Conservation (phyloP, 2,797 vertebrate species). For the Tadarida brasiliensis region DNA sequence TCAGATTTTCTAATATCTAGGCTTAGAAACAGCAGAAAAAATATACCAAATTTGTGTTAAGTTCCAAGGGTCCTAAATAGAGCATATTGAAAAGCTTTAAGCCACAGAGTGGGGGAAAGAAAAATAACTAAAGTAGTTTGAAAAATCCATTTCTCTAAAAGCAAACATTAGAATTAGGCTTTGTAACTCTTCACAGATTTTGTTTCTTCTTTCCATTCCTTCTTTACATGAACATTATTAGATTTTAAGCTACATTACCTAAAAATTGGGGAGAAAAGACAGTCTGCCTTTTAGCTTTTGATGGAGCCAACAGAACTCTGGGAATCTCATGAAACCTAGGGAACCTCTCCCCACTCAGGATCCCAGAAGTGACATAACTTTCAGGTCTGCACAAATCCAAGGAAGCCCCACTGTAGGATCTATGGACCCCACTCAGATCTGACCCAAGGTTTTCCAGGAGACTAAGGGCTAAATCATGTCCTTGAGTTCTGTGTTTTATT, state of each 20-base stretch:
- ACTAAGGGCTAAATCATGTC: neutral
- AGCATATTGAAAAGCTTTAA: constrained; percentile 7
- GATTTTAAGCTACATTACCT: constrained; percentile 19
- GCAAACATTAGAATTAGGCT: constrained; percentile 20
- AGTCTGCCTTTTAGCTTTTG: neutral
- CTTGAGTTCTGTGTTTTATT: neutral
- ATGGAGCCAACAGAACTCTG: neutral
- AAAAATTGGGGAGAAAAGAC: neutral
- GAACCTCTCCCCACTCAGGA: neutral
- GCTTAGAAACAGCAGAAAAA: neutral
- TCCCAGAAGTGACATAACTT: neutral
- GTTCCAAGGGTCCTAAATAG: constrained; percentile 1
- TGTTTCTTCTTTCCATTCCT: neutral
- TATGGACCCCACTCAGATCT: neutral
- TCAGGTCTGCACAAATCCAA: neutral
- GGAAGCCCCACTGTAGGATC: neutral
- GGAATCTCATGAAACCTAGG: neutral
- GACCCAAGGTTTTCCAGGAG: neutral
- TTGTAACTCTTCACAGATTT: neutral
- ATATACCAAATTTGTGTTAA: neutral
- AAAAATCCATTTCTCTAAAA: constrained; percentile 51
- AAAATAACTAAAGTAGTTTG: neutral
- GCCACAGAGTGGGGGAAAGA: neutral
- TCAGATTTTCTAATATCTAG: constrained; percentile 30
- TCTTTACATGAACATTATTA: neutral